These are phyloP conservation scores for Xyliphius kryptos DNA, from an alignment of 2,113 vertebrate species.

Conservation along the genomic window DNA sequence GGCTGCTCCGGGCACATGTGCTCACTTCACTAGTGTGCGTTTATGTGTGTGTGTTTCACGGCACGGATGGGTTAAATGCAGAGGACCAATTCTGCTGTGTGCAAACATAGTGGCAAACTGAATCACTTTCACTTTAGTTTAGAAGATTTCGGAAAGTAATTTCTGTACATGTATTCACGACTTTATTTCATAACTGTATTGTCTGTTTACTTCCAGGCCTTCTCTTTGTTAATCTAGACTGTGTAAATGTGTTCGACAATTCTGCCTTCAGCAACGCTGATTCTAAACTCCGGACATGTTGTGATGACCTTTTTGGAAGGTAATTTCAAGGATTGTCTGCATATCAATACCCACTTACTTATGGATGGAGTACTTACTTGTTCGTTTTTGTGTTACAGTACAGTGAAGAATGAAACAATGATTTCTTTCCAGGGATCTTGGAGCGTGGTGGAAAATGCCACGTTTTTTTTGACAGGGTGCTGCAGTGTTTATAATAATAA, in stretches of 20 bases:
- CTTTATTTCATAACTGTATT: neutral
- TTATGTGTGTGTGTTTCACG: no score
- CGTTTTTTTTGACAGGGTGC: conserved; percentile 53
- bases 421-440: conserved; percentile 58
- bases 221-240: conserved; percentile 63
- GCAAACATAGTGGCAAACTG: no score
- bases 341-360: neutral
- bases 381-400: conserved; percentile 49
- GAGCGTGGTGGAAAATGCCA: conserved; percentile 53
- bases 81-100: no score
- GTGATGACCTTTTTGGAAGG: conserved; percentile 69
- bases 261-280: conserved; percentile 55
- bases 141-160: no score
- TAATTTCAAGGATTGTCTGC: conserved; percentile 50
- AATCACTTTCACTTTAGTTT: no score
- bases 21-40: no score
- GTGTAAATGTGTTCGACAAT: conserved; percentile 52
- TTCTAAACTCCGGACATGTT: conserved; percentile 65
- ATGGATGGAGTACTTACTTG: neutral
- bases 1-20: no score
- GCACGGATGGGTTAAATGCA: no score
- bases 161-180: no score
- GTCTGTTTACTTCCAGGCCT: conserved; percentile 65
- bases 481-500: conserved; percentile 46
- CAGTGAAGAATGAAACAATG: conserved; percentile 53